phyloP scores from a whole-genome alignment of 1,140 invertebrate genomes.

The Yoshiicerus persimilis region DNA sequence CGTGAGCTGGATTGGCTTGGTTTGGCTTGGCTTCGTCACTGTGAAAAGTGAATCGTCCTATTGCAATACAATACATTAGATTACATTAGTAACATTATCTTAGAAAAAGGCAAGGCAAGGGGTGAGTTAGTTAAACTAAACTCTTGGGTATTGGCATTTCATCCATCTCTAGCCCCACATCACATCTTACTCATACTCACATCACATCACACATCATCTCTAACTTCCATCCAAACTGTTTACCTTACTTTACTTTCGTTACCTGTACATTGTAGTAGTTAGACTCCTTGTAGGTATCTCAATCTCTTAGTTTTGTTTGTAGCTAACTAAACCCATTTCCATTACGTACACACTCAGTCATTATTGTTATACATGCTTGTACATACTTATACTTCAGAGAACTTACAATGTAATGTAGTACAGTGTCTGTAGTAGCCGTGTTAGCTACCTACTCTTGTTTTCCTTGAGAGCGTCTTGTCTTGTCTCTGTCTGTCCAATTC shows the following conservation, averaged over 20 bases:
- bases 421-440: background rate
- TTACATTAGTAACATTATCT: background rate
- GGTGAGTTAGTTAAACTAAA: conserved; percentile 3
- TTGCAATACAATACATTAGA: background rate
- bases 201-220: conserved; percentile 20
- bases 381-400: background rate
- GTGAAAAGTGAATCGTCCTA: conserved; percentile 13
- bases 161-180: conserved; percentile 12
- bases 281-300: too few species aligned
- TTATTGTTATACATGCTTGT: background rate
- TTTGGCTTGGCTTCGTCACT: background rate
- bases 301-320: background rate
- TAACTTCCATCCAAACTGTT: conserved; percentile 14
- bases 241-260: background rate
- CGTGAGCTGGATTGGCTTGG: conserved; percentile 3
- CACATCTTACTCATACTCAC: conserved; percentile 15
- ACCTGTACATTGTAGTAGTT: too few species aligned
- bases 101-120: background rate
- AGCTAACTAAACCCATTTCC: background rate
- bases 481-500: conserved; percentile 11
- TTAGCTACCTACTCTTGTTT: conserved; percentile 14
- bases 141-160: conserved; percentile 15
- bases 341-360: background rate
- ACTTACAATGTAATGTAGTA: conserved; percentile 1
- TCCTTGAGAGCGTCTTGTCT: background rate